Evolutionary conservation across 2,113 vertebrate genomes (phyloP), one percentile per base, ranked within the genome.

Genomic region (Caranx ignobilis): DNA sequence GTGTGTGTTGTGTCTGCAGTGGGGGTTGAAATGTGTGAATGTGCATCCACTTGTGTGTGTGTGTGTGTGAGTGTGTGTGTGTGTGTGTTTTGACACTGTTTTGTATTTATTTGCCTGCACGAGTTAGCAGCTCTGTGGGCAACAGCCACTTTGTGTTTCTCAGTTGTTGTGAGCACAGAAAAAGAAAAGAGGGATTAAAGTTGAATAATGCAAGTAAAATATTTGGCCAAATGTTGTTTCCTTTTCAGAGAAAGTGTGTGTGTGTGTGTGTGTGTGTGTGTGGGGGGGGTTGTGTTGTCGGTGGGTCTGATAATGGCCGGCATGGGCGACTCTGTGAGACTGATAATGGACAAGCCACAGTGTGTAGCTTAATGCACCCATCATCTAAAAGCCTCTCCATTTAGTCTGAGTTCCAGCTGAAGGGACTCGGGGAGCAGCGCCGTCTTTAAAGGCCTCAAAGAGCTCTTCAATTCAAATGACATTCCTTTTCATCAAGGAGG

Each of bases 401-500:
- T 85, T 87, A 80, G 61, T 84, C 85, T n/a, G 64, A 66, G 65
- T 78, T 82, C 47, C 59, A 80, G 77, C 66, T 79, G 74, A 88
- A 90, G 87, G 81, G 85, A 85, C 68, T 71, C 80, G 0, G 73
- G 63, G 81, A 87, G 77, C 70, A 84, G 62, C 71, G 79, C 47
- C 67, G 73, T 86, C 83, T 91, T 87, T 82, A 86, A 86, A 86
- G 84, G 81, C 79, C 87, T 85, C 75, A 75, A 81, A 91, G 66
- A 88, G 84, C 80, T 77, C 81, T 83, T 88, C 71, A 73, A 84
- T 87, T 66, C 75, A 64, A 80, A 84, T 74, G 75, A 55, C 63
- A 64, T 66, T 84, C 21, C 71, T 87, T 87, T 85, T 75, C 69
- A 78, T 82, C 74, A 83, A 74, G 75, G 64, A 66, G 62, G 55